Conservation (phyloP, 2,113 vertebrate genomes). For the Sminthopsis crassicaudata region DNA sequence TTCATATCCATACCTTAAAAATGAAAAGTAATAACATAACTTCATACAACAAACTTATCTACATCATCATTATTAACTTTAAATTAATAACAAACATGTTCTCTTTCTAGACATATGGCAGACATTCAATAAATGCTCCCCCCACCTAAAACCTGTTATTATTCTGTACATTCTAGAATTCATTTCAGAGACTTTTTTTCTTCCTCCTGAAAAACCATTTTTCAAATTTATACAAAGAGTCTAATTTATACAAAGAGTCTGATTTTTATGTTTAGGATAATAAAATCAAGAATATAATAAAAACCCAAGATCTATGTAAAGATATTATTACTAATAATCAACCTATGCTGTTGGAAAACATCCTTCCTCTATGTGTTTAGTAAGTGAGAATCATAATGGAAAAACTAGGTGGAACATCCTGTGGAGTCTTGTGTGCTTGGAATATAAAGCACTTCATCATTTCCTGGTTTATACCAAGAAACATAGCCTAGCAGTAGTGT, state of each 20-base stretch:
- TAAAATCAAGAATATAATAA: not conserved
- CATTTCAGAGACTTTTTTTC: not conserved
- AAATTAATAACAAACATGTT: not conserved
- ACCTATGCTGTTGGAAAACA: not conserved
- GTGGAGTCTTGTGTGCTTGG: constrained; percentile 55
- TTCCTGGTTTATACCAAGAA: constrained; percentile 20
- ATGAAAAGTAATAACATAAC: not conserved
- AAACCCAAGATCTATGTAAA: not conserved
- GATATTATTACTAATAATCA: not conserved
- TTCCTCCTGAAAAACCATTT: not conserved
- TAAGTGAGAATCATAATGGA: not conserved
- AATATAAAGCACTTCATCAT: constrained; percentile 61
- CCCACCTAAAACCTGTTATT: not conserved
- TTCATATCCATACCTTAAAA: not conserved
- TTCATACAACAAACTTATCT: not conserved
- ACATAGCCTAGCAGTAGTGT: not conserved
- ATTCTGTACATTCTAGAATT: not conserved
- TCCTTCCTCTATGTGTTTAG: not conserved
- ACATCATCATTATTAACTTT: not conserved
- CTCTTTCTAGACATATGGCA: not conserved
- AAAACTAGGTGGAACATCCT: constrained; percentile 57
- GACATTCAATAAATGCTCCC: not conserved
- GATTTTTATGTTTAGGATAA: not conserved
- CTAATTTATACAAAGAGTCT: not conserved
- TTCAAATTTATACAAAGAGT: not conserved